These are phyloP conservation scores for Chionis minor DNA, from an alignment of 2,113 vertebrate genomes.

Conservation along the genomic window DNA sequence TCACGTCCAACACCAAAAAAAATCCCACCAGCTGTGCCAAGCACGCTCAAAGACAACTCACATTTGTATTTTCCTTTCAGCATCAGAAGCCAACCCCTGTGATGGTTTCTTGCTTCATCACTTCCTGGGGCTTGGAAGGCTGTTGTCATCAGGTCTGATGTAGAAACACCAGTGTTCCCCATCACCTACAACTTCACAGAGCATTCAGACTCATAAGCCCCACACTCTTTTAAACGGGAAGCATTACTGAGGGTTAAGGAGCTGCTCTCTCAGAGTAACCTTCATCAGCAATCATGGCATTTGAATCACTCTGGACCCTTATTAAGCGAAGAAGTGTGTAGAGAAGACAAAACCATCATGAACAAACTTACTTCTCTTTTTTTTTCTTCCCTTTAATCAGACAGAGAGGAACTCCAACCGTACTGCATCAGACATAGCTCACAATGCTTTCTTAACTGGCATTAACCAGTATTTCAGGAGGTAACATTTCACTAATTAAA, in stretches of 20 bases:
- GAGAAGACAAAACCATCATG: not conserved
- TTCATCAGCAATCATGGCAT: not conserved
- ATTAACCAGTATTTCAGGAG: conserved; percentile 40
- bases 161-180: not conserved
- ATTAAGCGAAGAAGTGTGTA: not conserved
- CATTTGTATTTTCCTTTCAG: not conserved
- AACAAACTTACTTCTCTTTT: not conserved
- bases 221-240: not conserved
- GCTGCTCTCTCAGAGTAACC: not conserved
- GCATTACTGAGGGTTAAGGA: not conserved
- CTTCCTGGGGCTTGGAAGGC: not conserved
- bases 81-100: not conserved
- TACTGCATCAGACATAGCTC: not conserved
- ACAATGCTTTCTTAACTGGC: not conserved
- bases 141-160: not conserved
- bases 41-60: not conserved
- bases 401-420: not conserved
- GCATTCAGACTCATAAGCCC: not conserved
- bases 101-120: not conserved
- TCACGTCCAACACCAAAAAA: rapidly evolving
- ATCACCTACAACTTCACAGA: not conserved
- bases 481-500: conserved; percentile 47
- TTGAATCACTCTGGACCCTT: not conserved
- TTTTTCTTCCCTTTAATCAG: not conserved
- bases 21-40: not conserved